Percentiles rank a stretch among this genome's conserved stretches.
phyloP scores from a whole-genome alignment of 1,140 invertebrate species.

The Aphis gossypii region DNA sequence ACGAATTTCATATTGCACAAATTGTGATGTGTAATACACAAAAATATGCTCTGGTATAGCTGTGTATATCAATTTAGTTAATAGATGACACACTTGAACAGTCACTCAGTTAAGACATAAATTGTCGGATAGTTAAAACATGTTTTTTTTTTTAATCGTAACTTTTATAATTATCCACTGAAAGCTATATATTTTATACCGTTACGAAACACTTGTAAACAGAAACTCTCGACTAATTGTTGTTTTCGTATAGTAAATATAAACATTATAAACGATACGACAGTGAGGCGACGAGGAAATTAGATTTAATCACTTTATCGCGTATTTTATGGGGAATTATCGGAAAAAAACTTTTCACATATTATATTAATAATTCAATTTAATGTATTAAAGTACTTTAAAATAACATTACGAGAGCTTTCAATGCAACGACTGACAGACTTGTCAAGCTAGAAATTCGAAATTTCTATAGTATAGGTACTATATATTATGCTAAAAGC shows the following conservation, averaged over 20 bases:
- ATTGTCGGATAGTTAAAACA: background rate
- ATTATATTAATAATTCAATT: background rate
- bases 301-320: background rate
- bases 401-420: conserved; percentile 3
- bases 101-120: background rate
- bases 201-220: background rate
- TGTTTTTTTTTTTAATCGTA: background rate
- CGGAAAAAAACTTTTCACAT: background rate
- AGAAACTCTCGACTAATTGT: background rate
- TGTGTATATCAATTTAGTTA: background rate
- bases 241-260: background rate
- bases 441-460: background rate
- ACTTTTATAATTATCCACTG: background rate
- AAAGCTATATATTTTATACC: background rate
- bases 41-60: too few species aligned
- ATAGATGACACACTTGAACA: background rate
- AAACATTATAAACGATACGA: background rate
- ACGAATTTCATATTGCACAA: too few species aligned
- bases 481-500: background rate
- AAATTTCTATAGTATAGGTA: background rate
- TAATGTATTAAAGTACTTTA: conserved; percentile 7
- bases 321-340: background rate
- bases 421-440: background rate
- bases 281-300: background rate
- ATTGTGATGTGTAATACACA: too few species aligned